phyloP scores from a whole-genome alignment of 2,113 vertebrate species.

The Gnathonemus echidnorhynchus region DNA sequence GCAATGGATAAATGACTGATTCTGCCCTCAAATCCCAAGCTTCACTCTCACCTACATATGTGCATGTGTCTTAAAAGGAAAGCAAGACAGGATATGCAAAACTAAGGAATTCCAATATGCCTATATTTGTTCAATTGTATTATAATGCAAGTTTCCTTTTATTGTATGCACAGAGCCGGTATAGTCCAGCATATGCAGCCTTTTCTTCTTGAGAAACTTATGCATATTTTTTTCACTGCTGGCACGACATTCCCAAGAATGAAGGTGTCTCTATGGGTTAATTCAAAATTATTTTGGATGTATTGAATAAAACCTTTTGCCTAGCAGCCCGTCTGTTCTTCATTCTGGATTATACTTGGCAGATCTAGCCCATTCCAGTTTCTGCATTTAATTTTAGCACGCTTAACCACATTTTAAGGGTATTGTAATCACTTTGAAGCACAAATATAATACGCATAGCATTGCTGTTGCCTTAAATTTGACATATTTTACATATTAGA shows the following conservation, averaged over 20 bases:
- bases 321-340: background rate
- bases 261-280: background rate
- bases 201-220: background rate
- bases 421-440: background rate
- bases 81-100: background rate
- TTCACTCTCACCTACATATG: background rate
- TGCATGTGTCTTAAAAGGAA: background rate
- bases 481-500: background rate
- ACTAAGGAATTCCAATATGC: background rate
- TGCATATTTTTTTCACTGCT: background rate
- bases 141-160: background rate
- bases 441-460: background rate
- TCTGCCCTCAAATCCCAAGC: background rate
- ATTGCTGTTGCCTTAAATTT: background rate
- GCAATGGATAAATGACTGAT: background rate
- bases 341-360: background rate
- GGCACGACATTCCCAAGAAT: background rate
- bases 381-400: background rate
- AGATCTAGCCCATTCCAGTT: background rate
- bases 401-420: conserved; percentile 1
- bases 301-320: background rate
- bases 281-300: background rate
- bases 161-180: background rate
- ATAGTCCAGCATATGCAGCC: background rate
- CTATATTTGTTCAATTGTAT: background rate